Conservation (phyloP, 2,888 invertebrate species). For the Teinopalpus imperialis region DNA sequence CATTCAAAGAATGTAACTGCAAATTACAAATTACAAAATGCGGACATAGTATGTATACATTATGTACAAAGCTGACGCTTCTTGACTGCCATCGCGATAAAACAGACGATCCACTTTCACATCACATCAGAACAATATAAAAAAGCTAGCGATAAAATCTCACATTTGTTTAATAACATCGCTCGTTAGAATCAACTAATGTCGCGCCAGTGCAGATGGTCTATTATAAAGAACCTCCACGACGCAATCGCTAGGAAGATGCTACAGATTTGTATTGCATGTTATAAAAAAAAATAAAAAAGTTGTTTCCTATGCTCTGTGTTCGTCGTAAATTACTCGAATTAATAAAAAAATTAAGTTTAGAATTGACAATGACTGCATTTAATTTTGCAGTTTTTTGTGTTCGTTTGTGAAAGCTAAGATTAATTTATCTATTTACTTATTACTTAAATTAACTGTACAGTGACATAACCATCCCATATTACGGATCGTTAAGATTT, state of each 20-base stretch:
- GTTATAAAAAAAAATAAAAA: constrained; percentile 11
- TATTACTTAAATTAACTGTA: too few relatives aligned
- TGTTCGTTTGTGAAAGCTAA: too few relatives aligned
- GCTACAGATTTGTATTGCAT: constrained; percentile 9
- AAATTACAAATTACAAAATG: constrained; percentile 22
- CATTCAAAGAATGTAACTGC: constrained; percentile 16
- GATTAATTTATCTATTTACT: too few relatives aligned
- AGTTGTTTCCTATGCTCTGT: constrained; percentile 21
- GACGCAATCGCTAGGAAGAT: constrained; percentile 30
- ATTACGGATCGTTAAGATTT: too few relatives aligned
- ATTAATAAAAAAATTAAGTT: too few relatives aligned
- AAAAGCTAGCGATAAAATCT: constrained; percentile 69
- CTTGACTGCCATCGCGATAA: constrained; percentile 34
- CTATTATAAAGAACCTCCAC: constrained; percentile 50
- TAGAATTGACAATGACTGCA: too few relatives aligned
- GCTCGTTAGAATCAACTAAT: constrained; percentile 73
- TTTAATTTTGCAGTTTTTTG: too few relatives aligned
- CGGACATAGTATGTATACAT: constrained; percentile 11
- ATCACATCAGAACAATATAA: constrained; percentile 50
- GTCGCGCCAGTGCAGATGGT: constrained; percentile 44
- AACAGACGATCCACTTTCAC: constrained; percentile 59
- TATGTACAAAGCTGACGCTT: constrained; percentile 14
- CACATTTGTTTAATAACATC: constrained; percentile 73
- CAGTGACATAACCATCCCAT: too few relatives aligned
- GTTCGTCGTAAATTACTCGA: too few relatives aligned